Conservation (phyloP, 2,797 vertebrate species). For the Danio choprae region DNA sequence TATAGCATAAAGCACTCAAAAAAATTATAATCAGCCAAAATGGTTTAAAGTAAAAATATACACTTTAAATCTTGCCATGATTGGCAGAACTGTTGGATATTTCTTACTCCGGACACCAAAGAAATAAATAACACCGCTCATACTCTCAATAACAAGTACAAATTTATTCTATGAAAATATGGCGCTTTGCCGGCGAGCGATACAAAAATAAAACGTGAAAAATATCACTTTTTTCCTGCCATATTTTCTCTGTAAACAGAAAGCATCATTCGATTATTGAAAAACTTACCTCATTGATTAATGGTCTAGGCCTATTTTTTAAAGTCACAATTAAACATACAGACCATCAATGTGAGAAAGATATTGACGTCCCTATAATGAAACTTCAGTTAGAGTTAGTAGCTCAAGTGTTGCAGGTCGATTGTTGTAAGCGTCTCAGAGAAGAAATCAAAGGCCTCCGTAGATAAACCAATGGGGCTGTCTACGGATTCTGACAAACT, state of each 20-base stretch:
- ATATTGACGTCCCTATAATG: constrained; percentile 60
- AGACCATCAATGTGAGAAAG: constrained; percentile 56
- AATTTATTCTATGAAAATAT: constrained; percentile 97
- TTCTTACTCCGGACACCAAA: not conserved
- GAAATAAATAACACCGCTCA: constrained; percentile 53
- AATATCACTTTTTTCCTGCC: constrained; percentile 75
- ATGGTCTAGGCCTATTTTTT: constrained; percentile 60
- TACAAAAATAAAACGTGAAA: constrained; percentile 95
- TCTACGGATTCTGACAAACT: constrained; percentile 89
- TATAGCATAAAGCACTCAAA: not conserved
- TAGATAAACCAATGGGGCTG: constrained; percentile 88
- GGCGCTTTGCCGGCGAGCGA: constrained; percentile 83
- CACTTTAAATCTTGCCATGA: not conserved
- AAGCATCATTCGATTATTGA: constrained; percentile 70
- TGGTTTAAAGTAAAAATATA: not conserved
- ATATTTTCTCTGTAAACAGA: constrained; percentile 80
- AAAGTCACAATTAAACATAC: constrained; percentile 74
- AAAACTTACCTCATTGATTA: constrained; percentile 74
- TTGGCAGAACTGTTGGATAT: not conserved
- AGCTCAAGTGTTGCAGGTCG: constrained; percentile 93
- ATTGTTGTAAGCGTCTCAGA: constrained; percentile 95
- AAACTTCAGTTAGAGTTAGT: constrained; percentile 79
- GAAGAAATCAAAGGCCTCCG: constrained; percentile 94
- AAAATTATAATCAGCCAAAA: not conserved
- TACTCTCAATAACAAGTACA: constrained; percentile 82